phyloP scores from a whole-genome alignment of 2,888 invertebrate genomes.

The Drosophila bunnanda region DNA sequence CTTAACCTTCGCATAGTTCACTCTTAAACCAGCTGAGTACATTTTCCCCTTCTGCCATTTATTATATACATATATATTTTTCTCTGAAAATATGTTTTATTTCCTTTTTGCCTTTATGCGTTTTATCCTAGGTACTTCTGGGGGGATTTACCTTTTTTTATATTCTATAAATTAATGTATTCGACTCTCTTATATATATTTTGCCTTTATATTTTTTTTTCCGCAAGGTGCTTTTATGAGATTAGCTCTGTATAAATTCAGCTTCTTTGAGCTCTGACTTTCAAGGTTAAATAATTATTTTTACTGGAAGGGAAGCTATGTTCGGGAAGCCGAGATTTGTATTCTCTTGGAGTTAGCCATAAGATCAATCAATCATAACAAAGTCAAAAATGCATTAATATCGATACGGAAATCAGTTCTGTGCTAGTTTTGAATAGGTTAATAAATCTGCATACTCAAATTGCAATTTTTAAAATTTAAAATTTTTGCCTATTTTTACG shows the following conservation, averaged over 20 bases:
- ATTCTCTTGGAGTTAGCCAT: no score
- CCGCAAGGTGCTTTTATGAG: not conserved
- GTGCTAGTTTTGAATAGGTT: no score
- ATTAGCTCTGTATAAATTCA: not conserved
- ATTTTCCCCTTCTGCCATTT: not conserved
- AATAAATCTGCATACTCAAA: no score
- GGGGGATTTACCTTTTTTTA: not conserved
- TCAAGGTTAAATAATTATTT: no score
- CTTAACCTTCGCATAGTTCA: not conserved
- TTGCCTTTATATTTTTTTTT: not conserved
- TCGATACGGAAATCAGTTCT: no score
- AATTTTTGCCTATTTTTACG: no score
- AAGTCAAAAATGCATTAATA: no score
- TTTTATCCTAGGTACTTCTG: not conserved
- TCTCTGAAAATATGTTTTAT: not conserved
- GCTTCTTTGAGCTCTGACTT: not conserved
- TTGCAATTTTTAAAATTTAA: no score
- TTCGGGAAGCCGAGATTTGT: no score
- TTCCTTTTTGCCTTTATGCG: not conserved
- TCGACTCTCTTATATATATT: not conserved
- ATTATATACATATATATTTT: not conserved
- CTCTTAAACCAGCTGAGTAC: not conserved
- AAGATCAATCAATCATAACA: no score
- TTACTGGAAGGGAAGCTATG: no score
- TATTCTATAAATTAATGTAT: not conserved